Percentiles rank a stretch among this genome's conserved stretches.
Evolutionary conservation across 2,113 vertebrate genomes (phyloP).

Genomic region (Calidris pugnax): DNA sequence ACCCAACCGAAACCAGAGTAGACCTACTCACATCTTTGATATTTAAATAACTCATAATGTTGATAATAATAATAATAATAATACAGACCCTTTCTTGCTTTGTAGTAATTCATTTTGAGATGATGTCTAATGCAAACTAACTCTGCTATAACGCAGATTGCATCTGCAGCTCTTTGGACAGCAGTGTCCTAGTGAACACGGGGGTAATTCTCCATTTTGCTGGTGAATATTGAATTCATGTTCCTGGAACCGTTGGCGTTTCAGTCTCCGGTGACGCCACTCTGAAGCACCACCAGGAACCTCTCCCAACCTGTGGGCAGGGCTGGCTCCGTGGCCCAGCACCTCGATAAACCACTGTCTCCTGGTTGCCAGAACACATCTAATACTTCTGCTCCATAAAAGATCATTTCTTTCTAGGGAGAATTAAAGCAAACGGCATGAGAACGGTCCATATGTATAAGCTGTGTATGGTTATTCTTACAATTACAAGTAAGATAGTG

Average conservation of each 20-base stretch:
- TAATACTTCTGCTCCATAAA: constrained; percentile 40
- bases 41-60: background rate
- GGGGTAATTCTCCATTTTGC: rapidly evolving
- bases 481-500: constrained; percentile 36
- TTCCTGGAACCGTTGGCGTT: background rate
- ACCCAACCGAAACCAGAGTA: rapidly evolving
- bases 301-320: background rate
- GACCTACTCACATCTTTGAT: rapidly evolving
- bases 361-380: constrained; percentile 22
- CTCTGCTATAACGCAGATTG: rapidly evolving
- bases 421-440: background rate
- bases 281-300: background rate
- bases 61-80: rapidly evolving
- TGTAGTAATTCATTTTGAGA: background rate
- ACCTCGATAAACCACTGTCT: background rate
- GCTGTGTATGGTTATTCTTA: constrained; percentile 33
- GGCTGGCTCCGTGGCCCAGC: background rate
- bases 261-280: rapidly evolving
- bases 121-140: background rate
- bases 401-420: constrained; percentile 43
- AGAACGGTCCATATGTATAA: constrained; percentile 48
- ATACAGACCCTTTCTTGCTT: background rate
- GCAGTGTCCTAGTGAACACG: rapidly evolving
- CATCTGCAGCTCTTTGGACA: rapidly evolving
- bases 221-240: rapidly evolving